Base-by-base conservation (phyloP, 2,113 vertebrate species). In the Pseudopipra pipra region DNA sequence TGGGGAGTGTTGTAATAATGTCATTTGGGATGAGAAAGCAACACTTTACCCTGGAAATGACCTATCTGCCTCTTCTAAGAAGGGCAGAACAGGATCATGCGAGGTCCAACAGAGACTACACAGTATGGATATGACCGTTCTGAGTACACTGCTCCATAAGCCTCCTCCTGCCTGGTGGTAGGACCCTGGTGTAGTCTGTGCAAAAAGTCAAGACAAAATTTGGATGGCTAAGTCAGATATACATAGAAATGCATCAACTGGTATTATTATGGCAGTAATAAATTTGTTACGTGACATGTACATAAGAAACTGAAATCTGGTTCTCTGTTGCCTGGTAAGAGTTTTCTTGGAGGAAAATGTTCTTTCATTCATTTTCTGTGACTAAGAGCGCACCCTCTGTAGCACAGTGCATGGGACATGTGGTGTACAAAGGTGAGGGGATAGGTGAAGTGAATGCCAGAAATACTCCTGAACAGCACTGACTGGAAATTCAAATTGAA, bases 381-480 rank as follows among this genome's bases (percentile, higher is more conserved):
- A 21, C 25, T 27, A 66, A 63, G 63, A 72, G 27, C 1, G 1
- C n/a, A 33, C 1, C 14, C 8, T 25, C n/a, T 33, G 16, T 52
- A 79, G 41, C 12, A 55, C 11, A 47, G 22, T 9, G 9, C 30
- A 13, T 1, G 5, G 35, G 39, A 41, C 10, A 16, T 16, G 49
- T 0, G 1, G 31, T 52, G 41, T 23, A 46, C 1, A 2, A 52
- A 51, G 8, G 4, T 52, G 30, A 37, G 17, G 23, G 27, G 19
- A 22, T 1, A 81, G 7, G 10, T 22, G 33, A 54, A 46, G 19
- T 8, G 28, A 58, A 21, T 35, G n/a, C 2, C 28, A 87, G 73
- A 46, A 27, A 14, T 1, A 56, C 17, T 6, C 15, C 65, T 68
- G 47, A 82, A 5, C 44, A 63, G 5, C 21, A 65, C 3, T 18